Conservation (phyloP, 2,888 invertebrate species). For the Boloria euphrosyne region DNA sequence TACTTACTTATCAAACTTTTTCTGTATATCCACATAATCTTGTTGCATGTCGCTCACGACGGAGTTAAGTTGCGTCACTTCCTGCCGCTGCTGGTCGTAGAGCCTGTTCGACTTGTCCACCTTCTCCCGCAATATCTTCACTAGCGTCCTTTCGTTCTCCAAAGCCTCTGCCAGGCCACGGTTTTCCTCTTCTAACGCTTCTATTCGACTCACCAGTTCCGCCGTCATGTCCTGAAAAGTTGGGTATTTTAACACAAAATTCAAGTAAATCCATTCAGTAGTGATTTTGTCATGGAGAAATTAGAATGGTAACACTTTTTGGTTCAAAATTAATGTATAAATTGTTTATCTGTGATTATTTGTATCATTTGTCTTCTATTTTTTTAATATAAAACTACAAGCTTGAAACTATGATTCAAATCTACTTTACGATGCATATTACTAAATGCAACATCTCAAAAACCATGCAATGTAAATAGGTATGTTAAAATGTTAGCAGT, state of each 20-base stretch:
- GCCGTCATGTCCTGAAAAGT: constrained; percentile 64
- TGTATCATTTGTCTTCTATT: neutral
- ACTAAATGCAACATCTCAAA: neutral
- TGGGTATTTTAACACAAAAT: constrained; percentile 48
- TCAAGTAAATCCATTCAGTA: neutral
- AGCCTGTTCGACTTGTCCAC: constrained; percentile 75
- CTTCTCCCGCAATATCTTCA: constrained; percentile 73
- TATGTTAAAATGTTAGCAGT: too few relatives aligned
- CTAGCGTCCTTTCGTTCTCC: constrained; percentile 80
- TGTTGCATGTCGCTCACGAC: constrained; percentile 72
- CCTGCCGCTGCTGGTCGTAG: constrained; percentile 77
- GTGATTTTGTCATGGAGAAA: neutral
- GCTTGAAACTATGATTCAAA: constrained; percentile 1
- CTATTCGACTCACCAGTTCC: constrained; percentile 71
- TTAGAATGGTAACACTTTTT: too few relatives aligned
- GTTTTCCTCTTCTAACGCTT: constrained; percentile 75
- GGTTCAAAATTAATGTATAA: too few relatives aligned
- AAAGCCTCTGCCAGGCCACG: constrained; percentile 72
- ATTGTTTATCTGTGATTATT: neutral
- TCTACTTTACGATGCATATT: constrained; percentile 11
- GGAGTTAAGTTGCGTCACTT: constrained; percentile 69
- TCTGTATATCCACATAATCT: constrained; percentile 67
- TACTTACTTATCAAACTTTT: constrained; percentile 72
- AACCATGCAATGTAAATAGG: neutral
- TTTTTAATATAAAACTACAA: neutral